A percentile compares a stretch with the other conserved stretches of the same genome.
Evolutionary conservation across 1,140 invertebrate species (phyloP).

Genomic region (Eulimnadia texana): DNA sequence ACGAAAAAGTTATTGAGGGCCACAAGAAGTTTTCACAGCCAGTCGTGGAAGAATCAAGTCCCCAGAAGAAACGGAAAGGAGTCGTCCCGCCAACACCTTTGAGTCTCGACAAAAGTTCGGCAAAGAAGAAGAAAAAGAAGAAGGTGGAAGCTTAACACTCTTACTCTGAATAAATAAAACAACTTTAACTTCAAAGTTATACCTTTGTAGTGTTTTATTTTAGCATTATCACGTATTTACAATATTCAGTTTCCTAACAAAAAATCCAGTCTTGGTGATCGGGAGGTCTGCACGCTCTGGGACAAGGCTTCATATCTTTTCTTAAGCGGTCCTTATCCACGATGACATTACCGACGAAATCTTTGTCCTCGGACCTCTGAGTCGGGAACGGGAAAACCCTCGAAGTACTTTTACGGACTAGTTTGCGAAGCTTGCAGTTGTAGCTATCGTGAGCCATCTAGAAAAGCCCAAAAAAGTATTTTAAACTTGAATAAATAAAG

Average conservation of each 20-base stretch:
- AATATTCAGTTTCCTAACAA: neutral
- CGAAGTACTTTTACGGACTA: neutral
- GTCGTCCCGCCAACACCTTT: too few species aligned
- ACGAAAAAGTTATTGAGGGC: neutral
- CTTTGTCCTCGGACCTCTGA: neutral
- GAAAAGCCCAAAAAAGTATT: neutral
- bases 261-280: constrained; percentile 7
- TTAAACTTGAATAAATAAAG: neutral
- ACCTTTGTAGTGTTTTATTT: too few species aligned
- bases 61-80: too few species aligned
- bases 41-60: too few species aligned
- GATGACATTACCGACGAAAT: neutral
- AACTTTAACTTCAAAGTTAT: too few species aligned
- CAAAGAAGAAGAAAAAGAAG: too few species aligned
- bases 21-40: too few species aligned
- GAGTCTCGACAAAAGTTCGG: too few species aligned
- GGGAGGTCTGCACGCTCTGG: neutral
- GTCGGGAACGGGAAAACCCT: constrained; percentile 2
- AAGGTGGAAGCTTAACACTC: too few species aligned
- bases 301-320: neutral
- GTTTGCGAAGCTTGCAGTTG: neutral
- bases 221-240: too few species aligned
- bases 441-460: neutral
- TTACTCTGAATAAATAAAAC: too few species aligned
- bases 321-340: neutral